These are phyloP conservation scores for Thera britannica DNA, from an alignment of 2,888 invertebrate genomes.

Conservation along the genomic window DNA sequence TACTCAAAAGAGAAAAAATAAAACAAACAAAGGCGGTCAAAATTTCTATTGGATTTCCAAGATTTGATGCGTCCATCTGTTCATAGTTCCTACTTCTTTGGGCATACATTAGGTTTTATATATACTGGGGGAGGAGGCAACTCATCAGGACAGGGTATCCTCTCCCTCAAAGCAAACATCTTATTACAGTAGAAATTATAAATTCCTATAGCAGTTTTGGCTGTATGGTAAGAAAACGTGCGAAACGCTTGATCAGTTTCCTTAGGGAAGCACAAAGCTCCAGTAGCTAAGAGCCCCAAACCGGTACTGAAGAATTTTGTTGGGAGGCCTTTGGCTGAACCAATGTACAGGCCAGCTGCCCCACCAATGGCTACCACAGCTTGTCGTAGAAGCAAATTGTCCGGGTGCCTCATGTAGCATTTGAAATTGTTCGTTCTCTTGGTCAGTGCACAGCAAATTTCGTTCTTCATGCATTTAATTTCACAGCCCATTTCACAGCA, in stretches of 20 bases:
- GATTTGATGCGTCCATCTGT: background rate
- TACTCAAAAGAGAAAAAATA: background rate
- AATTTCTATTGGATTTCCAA: background rate
- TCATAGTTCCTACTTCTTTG: conserved; percentile 24
- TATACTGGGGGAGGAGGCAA: conserved; percentile 42
- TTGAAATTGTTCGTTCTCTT: conserved; percentile 47
- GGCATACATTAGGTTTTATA: conserved; percentile 42
- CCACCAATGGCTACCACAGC: conserved; percentile 49
- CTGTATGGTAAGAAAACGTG: conserved; percentile 41
- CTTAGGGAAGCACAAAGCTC: conserved; percentile 64
- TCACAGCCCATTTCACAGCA: conserved; percentile 38
- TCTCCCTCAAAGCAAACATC: conserved; percentile 48
- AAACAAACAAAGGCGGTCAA: background rate
- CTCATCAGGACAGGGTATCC: conserved; percentile 56
- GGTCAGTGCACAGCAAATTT: conserved; percentile 25
- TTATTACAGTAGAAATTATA: conserved; percentile 52
- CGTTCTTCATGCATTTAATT: conserved; percentile 30
- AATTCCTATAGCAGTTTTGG: conserved; percentile 40
- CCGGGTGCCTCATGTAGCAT: conserved; percentile 53
- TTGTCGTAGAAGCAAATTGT: conserved; percentile 52
- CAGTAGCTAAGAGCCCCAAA: conserved; percentile 53
- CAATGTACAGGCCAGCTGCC: conserved; percentile 47
- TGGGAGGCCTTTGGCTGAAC: conserved; percentile 41
- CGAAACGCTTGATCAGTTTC: conserved; percentile 64
- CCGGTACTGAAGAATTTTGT: conserved; percentile 49